Conservation (phyloP, 2,797 vertebrate species). For the Lycodopsis pacificus region DNA sequence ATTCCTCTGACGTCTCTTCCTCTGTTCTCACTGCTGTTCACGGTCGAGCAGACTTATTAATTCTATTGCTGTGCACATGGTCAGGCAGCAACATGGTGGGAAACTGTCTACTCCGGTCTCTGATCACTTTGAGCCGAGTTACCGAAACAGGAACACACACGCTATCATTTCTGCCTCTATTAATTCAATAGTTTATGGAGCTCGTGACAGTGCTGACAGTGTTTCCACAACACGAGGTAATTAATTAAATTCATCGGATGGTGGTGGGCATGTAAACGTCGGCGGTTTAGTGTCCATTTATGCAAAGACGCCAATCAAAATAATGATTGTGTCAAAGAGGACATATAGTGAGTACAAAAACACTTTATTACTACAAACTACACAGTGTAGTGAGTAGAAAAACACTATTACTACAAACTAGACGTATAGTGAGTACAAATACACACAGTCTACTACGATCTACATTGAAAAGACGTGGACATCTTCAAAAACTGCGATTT, state of each 20-base stretch:
- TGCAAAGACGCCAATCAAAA: not conserved
- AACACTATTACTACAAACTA: too few relatives aligned
- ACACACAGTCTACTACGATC: not conserved
- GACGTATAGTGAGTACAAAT: too few relatives aligned
- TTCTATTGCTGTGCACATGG: constrained; percentile 53
- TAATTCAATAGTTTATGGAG: not conserved
- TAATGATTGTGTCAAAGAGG: not conserved
- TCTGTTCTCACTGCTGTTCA: constrained; percentile 57
- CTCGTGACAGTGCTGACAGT: not conserved
- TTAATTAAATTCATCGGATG: not conserved
- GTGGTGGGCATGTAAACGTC: not conserved
- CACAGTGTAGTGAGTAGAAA: too few relatives aligned
- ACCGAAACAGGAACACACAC: not conserved
- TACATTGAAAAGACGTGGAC: not conserved
- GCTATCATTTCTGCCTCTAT: not conserved
- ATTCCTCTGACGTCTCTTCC: constrained; percentile 33
- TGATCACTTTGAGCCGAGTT: constrained; percentile 17
- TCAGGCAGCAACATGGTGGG: constrained; percentile 15
- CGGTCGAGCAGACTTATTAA: constrained; percentile 36
- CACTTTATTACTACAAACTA: too few relatives aligned
- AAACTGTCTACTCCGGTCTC: constrained; percentile 22
- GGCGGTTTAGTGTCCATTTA: not conserved
- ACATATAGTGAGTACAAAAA: not conserved
- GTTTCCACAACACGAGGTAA: not conserved
- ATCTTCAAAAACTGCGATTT: not conserved